These are phyloP conservation scores for Ceratitis capitata DNA, from an alignment of 1,140 invertebrate species.

Conservation along the genomic window DNA sequence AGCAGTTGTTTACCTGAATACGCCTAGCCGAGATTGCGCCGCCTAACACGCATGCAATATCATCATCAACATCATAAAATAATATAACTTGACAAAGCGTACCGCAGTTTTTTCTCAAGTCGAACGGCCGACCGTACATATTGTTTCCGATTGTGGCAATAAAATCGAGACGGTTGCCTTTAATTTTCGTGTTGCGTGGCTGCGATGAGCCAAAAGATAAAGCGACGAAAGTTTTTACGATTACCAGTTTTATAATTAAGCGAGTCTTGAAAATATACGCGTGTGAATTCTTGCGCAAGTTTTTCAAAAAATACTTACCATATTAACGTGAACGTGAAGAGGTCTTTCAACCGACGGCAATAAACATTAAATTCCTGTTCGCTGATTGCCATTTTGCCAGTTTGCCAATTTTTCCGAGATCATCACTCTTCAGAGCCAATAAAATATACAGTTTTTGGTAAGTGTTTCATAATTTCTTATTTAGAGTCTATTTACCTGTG, in stretches of 20 bases:
- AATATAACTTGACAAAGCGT: constrained; percentile 22
- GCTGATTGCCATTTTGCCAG: too few relatives aligned
- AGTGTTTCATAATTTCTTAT: neutral
- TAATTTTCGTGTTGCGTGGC: neutral
- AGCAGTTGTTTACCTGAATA: constrained; percentile 17
- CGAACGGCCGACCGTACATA: neutral
- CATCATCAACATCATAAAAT: constrained; percentile 31
- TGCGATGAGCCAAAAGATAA: neutral
- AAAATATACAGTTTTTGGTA: neutral
- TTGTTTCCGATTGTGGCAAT: neutral
- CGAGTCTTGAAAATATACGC: neutral
- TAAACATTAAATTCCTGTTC: too few relatives aligned
- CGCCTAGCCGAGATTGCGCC: neutral
- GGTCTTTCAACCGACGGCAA: neutral
- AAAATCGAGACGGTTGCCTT: neutral
- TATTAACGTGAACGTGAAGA: neutral
- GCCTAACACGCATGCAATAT: constrained; percentile 31
- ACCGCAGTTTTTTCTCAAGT: neutral
- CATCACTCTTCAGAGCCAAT: too few relatives aligned
- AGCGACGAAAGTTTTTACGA: neutral
- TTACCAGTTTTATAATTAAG: neutral
- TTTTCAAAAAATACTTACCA: neutral
- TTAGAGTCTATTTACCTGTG: neutral
- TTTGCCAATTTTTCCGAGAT: too few relatives aligned
- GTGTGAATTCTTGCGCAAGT: neutral